These are phyloP conservation scores for Hydractinia echinata DNA, from an alignment of 30 jellyfish, hydroid and myxozoan species.

Conservation along the genomic window DNA sequence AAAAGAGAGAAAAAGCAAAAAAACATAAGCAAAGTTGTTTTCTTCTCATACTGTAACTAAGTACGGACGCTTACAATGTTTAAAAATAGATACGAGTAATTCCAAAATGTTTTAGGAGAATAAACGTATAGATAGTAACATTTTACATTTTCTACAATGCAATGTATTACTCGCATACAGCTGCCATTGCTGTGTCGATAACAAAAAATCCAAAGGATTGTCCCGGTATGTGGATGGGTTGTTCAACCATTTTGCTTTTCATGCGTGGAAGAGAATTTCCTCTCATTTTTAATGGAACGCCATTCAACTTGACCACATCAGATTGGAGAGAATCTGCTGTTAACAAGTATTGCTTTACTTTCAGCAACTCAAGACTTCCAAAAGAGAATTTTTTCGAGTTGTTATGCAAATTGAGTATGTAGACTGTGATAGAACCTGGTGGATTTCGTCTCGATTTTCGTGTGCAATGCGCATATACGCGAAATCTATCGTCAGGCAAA, in stretches of 20 bases:
- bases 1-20: no score
- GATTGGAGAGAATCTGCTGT: conserved; percentile 58
- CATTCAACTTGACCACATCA: conserved; percentile 44
- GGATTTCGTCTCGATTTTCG: background rate
- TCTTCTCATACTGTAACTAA: no score
- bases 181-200: conserved; percentile 51
- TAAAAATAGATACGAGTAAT: no score
- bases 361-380: conserved; percentile 14
- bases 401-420: conserved; percentile 39
- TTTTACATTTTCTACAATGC: no score
- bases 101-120: no score
- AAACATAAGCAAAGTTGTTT: no score
- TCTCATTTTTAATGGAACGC: conserved; percentile 40
- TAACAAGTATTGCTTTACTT: conserved; percentile 53
- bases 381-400: conserved; percentile 33
- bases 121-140: no score
- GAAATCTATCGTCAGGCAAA: conserved; percentile 9
- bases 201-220: conserved; percentile 70
- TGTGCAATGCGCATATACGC: conserved; percentile 57
- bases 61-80: no score
- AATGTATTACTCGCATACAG: conserved; percentile 27
- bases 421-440: conserved; percentile 59
- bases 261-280: conserved; percentile 43
- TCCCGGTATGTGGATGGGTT: conserved; percentile 69
- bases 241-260: conserved; percentile 41